Conservation (phyloP, 35 echinoderm and acorn worm species). For the Strongylocentrotus purpuratus region DNA sequence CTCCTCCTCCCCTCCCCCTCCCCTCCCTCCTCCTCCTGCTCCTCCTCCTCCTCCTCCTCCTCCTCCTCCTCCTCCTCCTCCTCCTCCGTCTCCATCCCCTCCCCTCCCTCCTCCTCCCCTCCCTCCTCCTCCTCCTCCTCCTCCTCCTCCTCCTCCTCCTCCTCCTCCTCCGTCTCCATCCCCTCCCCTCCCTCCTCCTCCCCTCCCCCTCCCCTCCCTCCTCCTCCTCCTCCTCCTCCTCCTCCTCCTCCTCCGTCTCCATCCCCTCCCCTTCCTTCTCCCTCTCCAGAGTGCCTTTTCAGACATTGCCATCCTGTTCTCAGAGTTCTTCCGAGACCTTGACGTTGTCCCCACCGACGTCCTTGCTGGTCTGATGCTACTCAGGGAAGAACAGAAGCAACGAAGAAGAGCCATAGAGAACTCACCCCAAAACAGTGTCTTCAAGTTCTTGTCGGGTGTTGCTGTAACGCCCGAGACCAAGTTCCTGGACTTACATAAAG, state of each 20-base stretch:
- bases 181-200: no score
- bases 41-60: background rate
- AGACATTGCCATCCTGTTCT: constrained; percentile 87
- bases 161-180: no score
- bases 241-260: no score
- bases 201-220: no score
- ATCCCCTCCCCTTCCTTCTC: no score
- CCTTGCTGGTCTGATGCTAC: constrained; percentile 86
- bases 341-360: constrained; percentile 97
- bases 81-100: background rate
- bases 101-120: background rate
- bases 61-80: background rate
- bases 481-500: constrained; percentile 79
- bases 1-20: background rate
- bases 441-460: constrained; percentile 89
- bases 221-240: no score
- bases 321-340: constrained; percentile 93
- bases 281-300: constrained; percentile 86
- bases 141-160: no score
- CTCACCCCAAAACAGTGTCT: constrained; percentile 77
- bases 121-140: no score
- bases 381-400: constrained; percentile 95
- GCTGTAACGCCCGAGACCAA: constrained; percentile 89
- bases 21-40: background rate
- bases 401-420: constrained; percentile 72